Evolutionary conservation across 2,888 invertebrate genomes (phyloP).

Genomic region (Hemithea aestivaria): DNA sequence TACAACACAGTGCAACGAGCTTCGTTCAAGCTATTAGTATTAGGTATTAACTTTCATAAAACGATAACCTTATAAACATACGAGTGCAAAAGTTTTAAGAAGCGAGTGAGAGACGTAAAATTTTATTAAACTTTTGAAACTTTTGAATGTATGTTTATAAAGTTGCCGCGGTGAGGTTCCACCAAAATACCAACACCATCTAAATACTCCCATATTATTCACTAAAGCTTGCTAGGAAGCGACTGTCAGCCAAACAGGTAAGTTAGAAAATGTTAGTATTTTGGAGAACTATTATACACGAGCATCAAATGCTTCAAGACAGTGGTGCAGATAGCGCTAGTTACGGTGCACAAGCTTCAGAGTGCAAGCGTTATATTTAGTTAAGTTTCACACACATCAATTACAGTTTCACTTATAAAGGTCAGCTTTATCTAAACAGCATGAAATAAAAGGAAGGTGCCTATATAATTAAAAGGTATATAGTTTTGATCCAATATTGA

Average conservation of each 20-base stretch:
- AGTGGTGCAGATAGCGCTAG: conserved; percentile 48
- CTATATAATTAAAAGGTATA: conserved; percentile 18
- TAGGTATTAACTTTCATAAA: conserved; percentile 19
- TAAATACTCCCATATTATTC: conserved; percentile 48
- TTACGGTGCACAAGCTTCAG: conserved; percentile 60
- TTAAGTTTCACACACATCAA: conserved; percentile 40
- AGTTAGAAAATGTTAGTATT: conserved; percentile 74
- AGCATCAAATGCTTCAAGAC: conserved; percentile 30
- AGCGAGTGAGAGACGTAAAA: conserved; percentile 1
- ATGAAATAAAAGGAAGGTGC: conserved; percentile 12
- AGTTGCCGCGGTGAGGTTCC: conserved; percentile 55
- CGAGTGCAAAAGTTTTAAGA: conserved; percentile 30
- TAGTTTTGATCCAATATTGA: conserved; percentile 18
- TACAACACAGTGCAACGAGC: conserved; percentile 53
- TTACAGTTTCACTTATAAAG: conserved; percentile 21
- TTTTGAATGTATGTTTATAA: conserved; percentile 65
- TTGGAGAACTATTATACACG: conserved; percentile 55
- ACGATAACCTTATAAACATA: conserved; percentile 50
- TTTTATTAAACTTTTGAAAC: conserved; percentile 1
- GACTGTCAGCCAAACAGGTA: conserved; percentile 36
- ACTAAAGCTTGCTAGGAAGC: conserved; percentile 55
- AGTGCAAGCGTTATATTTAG: conserved; percentile 55
- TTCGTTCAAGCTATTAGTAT: conserved; percentile 62
- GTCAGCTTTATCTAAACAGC: conserved; percentile 6
- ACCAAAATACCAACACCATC: conserved; percentile 79